Conservation (phyloP, 2,113 vertebrate genomes). For the Coryphaenoides rupestris region DNA sequence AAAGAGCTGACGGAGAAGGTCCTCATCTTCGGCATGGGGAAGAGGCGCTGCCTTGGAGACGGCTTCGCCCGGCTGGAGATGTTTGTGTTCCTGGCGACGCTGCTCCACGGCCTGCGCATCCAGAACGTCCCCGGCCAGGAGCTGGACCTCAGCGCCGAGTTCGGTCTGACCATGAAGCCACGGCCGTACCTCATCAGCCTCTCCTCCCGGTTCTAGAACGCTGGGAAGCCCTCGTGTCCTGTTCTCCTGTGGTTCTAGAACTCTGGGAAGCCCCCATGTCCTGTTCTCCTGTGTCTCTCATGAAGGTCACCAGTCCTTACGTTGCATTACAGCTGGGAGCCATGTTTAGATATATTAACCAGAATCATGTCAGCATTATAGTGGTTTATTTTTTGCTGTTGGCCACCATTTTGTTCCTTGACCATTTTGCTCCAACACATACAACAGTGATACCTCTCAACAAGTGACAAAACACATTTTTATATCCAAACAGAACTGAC, state of each 20-base stretch:
- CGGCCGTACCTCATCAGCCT: slow-evolving; percentile 57
- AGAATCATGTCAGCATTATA: too few species aligned
- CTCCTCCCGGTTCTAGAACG: slow-evolving; percentile 40
- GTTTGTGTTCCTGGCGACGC: slow-evolving; percentile 66
- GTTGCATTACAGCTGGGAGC: too few species aligned
- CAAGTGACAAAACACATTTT: too few species aligned
- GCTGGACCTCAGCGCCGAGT: slow-evolving; percentile 62
- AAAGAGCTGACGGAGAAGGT: slow-evolving; percentile 70
- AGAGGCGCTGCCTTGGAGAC: slow-evolving; percentile 72
- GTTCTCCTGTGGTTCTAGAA: too few species aligned
- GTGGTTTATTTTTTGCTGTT: too few species aligned
- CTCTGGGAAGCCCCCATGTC: background rate
- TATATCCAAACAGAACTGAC: too few species aligned
- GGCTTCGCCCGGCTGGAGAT: slow-evolving; percentile 65
- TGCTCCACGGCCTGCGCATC: slow-evolving; percentile 64
- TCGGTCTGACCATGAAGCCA: slow-evolving; percentile 68
- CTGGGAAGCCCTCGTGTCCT: background rate
- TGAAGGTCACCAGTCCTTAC: too few species aligned
- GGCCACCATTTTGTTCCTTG: too few species aligned
- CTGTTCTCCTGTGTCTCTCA: too few species aligned
- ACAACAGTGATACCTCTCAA: too few species aligned
- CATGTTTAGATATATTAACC: too few species aligned
- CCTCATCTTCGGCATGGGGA: slow-evolving; percentile 73
- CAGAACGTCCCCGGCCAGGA: slow-evolving; percentile 48
- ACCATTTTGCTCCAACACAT: too few species aligned